Base-by-base conservation (phyloP, 2,797 vertebrate genomes). In the Knipowitschia caucasica region DNA sequence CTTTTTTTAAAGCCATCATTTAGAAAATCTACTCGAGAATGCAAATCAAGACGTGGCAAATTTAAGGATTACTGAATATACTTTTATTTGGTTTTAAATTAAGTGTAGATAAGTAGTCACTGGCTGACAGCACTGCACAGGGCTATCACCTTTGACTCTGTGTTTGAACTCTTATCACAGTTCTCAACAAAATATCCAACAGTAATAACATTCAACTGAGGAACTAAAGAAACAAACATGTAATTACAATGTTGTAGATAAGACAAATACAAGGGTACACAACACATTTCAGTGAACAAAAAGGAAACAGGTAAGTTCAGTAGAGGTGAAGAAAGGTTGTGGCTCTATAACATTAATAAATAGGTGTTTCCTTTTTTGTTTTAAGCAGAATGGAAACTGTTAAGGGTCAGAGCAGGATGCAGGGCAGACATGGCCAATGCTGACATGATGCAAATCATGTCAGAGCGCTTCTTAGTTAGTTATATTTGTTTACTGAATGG, bases 1-100 rank as follows among this genome's bases (percentile, higher is more conserved):
- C 70, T n/a, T 61, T 79, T 82, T 78, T 73, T 72, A 65, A 35
- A 34, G 49, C 55, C 56, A 74, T 76, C 64, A 71, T 80, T 74
- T 71, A 64, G 66, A 59, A 53, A 39, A 46, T 61, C 50, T 45
- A 71, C 71, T 65, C 62, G 61, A 76, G 66, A 66, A 76, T 56
- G 73, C 50, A 72, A 77, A 73, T 81, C 59, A 61, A 76, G 70
- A 71, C 70, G 49, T 40, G 30, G 61, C 54, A 43, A 43, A 38
- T 24, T 2, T 5, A 18, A 50, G 59, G n/a, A n/a, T n/a, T 51
- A 39, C 0, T 1, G 12, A 17, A 10, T 40, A 18, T 30, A 61
- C 31, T 33, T 31, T 12, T 14, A 39, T 39, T 39, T 12, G 10
- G 36, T 11, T 39, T 39, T 20, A 39, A 21, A 39, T 20, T 17